Evolutionary conservation across 1,140 invertebrate genomes (phyloP), one percentile per base, ranked within the genome.

Genomic region (Steinernema feltiae): DNA sequence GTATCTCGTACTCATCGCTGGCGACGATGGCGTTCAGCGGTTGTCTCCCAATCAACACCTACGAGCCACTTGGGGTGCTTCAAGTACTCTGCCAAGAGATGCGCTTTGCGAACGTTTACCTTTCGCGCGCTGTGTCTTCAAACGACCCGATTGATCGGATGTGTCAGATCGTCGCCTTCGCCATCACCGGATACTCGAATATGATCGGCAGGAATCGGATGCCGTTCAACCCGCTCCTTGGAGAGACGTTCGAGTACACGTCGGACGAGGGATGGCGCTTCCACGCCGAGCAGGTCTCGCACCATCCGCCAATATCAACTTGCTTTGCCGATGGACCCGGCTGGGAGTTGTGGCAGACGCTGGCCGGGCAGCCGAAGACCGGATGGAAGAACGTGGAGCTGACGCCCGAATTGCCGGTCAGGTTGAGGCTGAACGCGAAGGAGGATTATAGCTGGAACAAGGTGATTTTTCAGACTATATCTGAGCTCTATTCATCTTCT

Each of bases 321-420:
- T 92, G 95, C 84, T 91, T 92, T 88, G 94, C 93, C 85, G 93
- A 97, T 87, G 91, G 90, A 70, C 80, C 90, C 74, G 90, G 90
- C 27, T 99, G 96, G 96, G 90, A 89, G 41, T 93, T 92, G 87
- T 97, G 93, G 93, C 94, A 97, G 88, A 95, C 98, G 88, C 97
- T 98, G 87, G 94, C 94, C 41, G 95, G 98, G 93, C 93, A 93
- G 46, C 95, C 93, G 82, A 98, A 97, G 46, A 32, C 30, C 1
- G 35, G 24, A 18, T 80, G 69, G 69, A 71, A 69, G 72, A 70
- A 74, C 32, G 30, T 78, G 32, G 41, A 32, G 1, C 30, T 82
- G 21, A 30, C 30, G 2, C 30, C 48, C 12, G 46, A 69, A 1
- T 30, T 46, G 0, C 79, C 78, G 2, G 63, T 79, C 27, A 29